Conservation (phyloP, 2,113 vertebrate species). For the Martes martes region DNA sequence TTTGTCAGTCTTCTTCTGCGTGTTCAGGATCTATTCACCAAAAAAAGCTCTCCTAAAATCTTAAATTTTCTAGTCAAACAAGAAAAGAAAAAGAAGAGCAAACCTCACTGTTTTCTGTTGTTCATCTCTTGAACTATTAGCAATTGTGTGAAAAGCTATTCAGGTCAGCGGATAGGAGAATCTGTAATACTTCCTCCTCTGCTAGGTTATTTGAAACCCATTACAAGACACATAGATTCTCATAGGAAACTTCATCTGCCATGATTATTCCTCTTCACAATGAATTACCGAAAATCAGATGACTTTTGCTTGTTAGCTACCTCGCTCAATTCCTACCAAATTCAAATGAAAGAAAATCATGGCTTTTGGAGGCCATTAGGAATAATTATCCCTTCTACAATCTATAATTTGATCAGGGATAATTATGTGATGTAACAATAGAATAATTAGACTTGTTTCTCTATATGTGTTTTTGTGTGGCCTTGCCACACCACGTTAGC, state of each 20-base stretch:
- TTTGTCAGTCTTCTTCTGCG: background rate
- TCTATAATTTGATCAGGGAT: conserved; percentile 59
- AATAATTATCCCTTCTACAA: conserved; percentile 54
- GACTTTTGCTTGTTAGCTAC: background rate
- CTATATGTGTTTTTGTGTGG: conserved; percentile 47
- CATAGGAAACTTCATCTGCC: background rate
- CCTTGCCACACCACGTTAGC: conserved; percentile 27
- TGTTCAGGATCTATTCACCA: background rate
- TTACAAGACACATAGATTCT: background rate
- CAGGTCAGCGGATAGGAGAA: background rate
- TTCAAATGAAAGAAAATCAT: conserved; percentile 62
- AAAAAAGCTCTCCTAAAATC: background rate
- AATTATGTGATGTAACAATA: conserved; percentile 67
- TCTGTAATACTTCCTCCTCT: background rate
- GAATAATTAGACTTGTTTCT: conserved; percentile 67
- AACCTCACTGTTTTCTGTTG: background rate
- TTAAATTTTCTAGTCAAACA: background rate
- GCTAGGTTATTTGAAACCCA: background rate
- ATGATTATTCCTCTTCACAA: background rate
- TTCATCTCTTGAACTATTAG: background rate
- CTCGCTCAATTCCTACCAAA: conserved; percentile 32
- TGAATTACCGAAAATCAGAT: background rate
- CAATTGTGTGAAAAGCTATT: background rate
- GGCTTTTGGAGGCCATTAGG: conserved; percentile 55
- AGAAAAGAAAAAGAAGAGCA: background rate